Percentiles rank a stretch among this genome's conserved stretches.
Conservation (phyloP, 1,140 invertebrate species). For the Pemphigus obesinymphae region DNA sequence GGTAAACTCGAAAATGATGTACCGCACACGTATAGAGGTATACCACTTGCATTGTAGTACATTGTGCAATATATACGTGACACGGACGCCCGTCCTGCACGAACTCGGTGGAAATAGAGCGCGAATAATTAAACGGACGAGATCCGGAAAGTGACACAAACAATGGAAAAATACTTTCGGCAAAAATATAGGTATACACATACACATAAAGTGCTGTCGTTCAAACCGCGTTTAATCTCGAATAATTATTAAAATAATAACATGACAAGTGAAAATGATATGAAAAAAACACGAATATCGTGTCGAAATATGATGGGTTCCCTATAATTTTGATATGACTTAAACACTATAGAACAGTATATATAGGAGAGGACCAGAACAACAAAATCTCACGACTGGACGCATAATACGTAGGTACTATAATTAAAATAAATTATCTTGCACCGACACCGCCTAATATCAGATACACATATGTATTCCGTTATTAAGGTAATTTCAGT, state of each 20-base stretch:
- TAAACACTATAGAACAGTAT: too few relatives aligned
- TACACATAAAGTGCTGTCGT: too few relatives aligned
- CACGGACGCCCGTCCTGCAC: neutral
- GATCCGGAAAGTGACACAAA: constrained; percentile 20
- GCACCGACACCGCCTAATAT: too few relatives aligned
- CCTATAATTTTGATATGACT: neutral
- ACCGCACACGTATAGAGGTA: neutral
- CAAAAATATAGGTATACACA: too few relatives aligned
- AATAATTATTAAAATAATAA: neutral
- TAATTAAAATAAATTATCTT: too few relatives aligned
- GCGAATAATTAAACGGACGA: constrained; percentile 19
- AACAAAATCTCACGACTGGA: neutral
- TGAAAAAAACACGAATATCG: neutral
- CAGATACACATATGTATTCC: too few relatives aligned
- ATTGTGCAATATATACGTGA: constrained; percentile 1
- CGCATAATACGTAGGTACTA: too few relatives aligned
- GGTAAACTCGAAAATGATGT: too few relatives aligned
- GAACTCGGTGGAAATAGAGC: neutral
- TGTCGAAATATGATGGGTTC: neutral
- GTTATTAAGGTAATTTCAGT: too few relatives aligned
- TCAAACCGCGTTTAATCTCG: neutral
- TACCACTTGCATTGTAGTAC: neutral
- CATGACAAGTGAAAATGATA: too few relatives aligned
- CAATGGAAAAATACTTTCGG: neutral
- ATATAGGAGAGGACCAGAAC: too few relatives aligned